Evolutionary conservation across 2,888 invertebrate genomes (phyloP), one percentile per base, ranked within the genome.

Genomic region (Trichogramma evanescens): DNA sequence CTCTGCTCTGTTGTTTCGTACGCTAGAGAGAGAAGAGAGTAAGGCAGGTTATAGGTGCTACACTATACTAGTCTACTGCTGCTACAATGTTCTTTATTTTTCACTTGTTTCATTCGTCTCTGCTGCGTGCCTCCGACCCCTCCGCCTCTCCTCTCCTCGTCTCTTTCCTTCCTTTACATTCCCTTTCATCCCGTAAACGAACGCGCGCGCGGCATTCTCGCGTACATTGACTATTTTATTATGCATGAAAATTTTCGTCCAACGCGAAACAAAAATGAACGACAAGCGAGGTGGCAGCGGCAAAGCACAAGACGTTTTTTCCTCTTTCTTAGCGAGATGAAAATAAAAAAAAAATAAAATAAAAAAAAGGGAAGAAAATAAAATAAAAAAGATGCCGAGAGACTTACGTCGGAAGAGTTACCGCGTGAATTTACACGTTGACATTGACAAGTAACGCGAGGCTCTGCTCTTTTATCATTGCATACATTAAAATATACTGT

Each of bases 381-480:
- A 41, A 10, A 51, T 5, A 51, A 43, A 51, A 41, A 53, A 50
- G 50, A n/a, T 44, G 44, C 43, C 39, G 48, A 10, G 45, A 59
- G 54, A 54, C 59, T 59, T 59, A 54, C 43, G 53, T 53, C 42
- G 55, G 50, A 26, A 54, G 59, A 63, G 52, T 61, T 59, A 65
- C 57, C 53, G 59, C 59, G 59, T 58, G 62, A 65, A 65, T 65
- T 65, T 57, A 58, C 51, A 55, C 54, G 54, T 13, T 62, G 65
- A 63, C 65, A 63, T 60, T 65, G 63, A 65, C 63, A 63, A 65
- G 65, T 63, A 63, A 65, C 65, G 59, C 61, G 61, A 58, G 26
- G 63, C 63, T 57, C 56, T 48, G 55, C 65, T 59, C 65, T 58
- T 65, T 63, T 63, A 61, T 65, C 66, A 66, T 58, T 58, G 60